These are phyloP conservation scores for Trichacis sp. DNA, from an alignment of 2,888 invertebrate species.

Conservation along the genomic window DNA sequence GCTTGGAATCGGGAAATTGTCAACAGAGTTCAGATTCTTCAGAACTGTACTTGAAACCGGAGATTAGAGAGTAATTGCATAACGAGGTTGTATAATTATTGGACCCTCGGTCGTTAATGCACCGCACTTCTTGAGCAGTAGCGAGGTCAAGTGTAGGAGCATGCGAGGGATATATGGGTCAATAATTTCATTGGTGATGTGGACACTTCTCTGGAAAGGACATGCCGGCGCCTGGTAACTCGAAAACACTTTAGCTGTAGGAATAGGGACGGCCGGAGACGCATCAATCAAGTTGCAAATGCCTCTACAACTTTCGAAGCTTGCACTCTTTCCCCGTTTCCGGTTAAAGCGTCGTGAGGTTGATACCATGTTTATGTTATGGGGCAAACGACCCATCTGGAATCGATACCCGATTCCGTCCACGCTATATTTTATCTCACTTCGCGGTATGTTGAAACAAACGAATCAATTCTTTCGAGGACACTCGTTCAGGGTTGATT, in stretches of 20 bases:
- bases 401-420: slow-evolving; percentile 29
- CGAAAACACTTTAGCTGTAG: slow-evolving; percentile 53
- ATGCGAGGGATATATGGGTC: slow-evolving; percentile 11
- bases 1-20: no score
- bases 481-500: not conserved
- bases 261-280: slow-evolving; percentile 50
- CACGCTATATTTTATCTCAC: no score
- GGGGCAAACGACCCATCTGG: slow-evolving; percentile 15
- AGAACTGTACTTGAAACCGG: not conserved
- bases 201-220: slow-evolving; percentile 10
- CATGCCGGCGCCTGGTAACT: slow-evolving; percentile 45
- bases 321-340: slow-evolving; percentile 44
- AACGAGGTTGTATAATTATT: slow-evolving; percentile 11
- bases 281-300: slow-evolving; percentile 57
- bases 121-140: not conserved
- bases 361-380: slow-evolving; percentile 34
- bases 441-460: no score
- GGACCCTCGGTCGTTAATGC: slow-evolving; percentile 13
- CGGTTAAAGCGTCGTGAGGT: slow-evolving; percentile 38
- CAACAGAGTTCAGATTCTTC: no score
- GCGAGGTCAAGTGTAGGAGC: slow-evolving; percentile 10
- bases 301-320: slow-evolving; percentile 45
- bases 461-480: no score
- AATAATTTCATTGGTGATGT: slow-evolving; percentile 19
- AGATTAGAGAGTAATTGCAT: not conserved